Evolutionary conservation across 1,140 invertebrate species (phyloP), one percentile per base, ranked within the genome.

Genomic region (Cotesia chilonis): DNA sequence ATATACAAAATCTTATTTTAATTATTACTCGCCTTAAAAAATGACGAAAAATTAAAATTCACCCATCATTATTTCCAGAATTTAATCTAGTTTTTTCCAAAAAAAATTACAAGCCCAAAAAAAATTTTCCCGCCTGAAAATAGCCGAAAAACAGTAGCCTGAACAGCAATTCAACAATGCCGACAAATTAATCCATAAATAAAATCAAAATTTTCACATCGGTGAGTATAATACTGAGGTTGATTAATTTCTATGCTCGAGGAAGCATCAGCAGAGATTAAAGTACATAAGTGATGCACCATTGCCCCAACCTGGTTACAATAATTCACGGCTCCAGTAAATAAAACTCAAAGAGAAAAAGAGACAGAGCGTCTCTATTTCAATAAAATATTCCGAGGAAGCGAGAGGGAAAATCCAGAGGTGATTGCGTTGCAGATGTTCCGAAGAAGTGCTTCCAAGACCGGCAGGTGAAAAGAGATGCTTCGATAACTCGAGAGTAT

Each of bases 231-330:
- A 66, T 66, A 54, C 51, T 74, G 78, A 78, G 77, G 73, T 84
- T 85, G 84, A 86, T 85, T 85, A 85, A 84, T 85, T 86, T 85
- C 80, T 80, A 84, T 80, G 84, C 78, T 84, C 79, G 82, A 83
- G 78, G 74, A 82, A 81, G 77, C 76, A 81, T 78, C 70, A 68
- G 73, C 35, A 83, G 73, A 78, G 83, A 79, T 77, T 75, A 81
- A 81, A 84, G 83, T 80, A 82, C 83, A 9, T 47, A 47, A 79
- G 78, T 83, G 47, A 38, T 28, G 36, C 64, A 66, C 20, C 51
- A 37, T 51, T 66, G 20, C 41, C 41, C 38, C 78, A 77, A 74
- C 70, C 76, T 77, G 67, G 78, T 82, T 79, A 81, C 57, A 63
- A 63, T 63, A 63, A 63, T 63, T 63, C 14, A 63, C 35, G 41